Evolutionary conservation across 2,113 vertebrate genomes (phyloP).

Genomic region (Phocoena sinus): DNA sequence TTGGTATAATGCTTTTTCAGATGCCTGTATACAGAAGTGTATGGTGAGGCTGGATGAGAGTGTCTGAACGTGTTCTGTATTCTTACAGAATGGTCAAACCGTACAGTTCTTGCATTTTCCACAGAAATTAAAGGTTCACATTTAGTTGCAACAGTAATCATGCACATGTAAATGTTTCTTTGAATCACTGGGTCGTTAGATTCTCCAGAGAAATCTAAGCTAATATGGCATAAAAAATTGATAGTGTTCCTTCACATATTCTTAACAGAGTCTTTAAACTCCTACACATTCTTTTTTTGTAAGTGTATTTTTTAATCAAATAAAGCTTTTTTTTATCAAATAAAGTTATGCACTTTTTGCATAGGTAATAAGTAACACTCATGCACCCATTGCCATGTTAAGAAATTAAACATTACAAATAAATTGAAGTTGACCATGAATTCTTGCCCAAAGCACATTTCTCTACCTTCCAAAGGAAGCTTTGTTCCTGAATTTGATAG

Average conservation of each 20-base stretch:
- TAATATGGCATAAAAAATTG: neutral
- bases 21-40: slow-evolving; percentile 46
- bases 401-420: neutral
- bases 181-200: neutral
- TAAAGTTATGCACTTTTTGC: neutral
- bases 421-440: neutral
- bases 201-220: neutral
- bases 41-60: neutral
- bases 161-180: neutral
- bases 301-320: neutral
- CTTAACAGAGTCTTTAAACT: neutral
- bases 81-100: slow-evolving; percentile 71
- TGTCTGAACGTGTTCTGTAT: slow-evolving; percentile 46
- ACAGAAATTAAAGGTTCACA: slow-evolving; percentile 77
- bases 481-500: neutral
- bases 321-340: neutral
- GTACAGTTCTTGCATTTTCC: slow-evolving; percentile 78
- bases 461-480: neutral
- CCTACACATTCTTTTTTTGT: neutral
- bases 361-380: neutral
- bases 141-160: slow-evolving; percentile 78
- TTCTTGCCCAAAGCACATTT: neutral
- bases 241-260: neutral
- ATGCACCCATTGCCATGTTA: neutral
- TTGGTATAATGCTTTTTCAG: slow-evolving; percentile 76